Evolutionary conservation across 2,888 invertebrate species (phyloP), one percentile per base, ranked within the genome.

Genomic region (Quadroppia sp.): DNA sequence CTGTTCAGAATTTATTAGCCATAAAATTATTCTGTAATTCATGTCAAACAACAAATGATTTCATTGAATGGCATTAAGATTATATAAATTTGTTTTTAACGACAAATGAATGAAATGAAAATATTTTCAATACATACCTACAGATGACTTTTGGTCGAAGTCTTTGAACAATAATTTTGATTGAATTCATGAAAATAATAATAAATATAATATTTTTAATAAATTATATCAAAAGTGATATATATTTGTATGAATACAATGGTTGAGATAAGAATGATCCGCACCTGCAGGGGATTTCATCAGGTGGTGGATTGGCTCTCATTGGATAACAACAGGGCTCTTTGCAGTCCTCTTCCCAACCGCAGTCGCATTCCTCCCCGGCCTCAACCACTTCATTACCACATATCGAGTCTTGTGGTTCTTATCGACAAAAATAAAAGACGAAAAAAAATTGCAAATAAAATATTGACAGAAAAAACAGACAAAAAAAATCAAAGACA

Each of bases 311-410:
- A 79, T 91, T 88, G 50, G 90, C 87, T 64, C 90, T 87, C 85
- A 94, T 93, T n/a, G 96, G 95, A 83, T 94, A 93, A 82, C 99
- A 99, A 77, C 88, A 90, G 80, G 91, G 90, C 78, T 87, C 89
- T 1, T 74, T 79, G 84, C 98, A 99, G 81, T 98, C 97, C 17
- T 89, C 89, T 77, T 92, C 91, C 82, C 94, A 98, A 30, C 94
- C 94, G 81, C 94, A 95, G 83, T 99, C 99, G 82, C 99, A 99
- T 83, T 98, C 93, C 84, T 99, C 99, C 69, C 93, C 95, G 32
- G 89, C 91, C 82, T 99, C 99, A 0, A 95, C 94, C 80, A 99
- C 95, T 84, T 96, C 96, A 84, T 99, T 99, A 73, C 99, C 99
- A 83, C 99, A 99, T 88, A 98, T 99, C 36, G 98, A 94, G 72